Conservation (phyloP, 2,113 vertebrate species). For the Hippocampus zosterae region DNA sequence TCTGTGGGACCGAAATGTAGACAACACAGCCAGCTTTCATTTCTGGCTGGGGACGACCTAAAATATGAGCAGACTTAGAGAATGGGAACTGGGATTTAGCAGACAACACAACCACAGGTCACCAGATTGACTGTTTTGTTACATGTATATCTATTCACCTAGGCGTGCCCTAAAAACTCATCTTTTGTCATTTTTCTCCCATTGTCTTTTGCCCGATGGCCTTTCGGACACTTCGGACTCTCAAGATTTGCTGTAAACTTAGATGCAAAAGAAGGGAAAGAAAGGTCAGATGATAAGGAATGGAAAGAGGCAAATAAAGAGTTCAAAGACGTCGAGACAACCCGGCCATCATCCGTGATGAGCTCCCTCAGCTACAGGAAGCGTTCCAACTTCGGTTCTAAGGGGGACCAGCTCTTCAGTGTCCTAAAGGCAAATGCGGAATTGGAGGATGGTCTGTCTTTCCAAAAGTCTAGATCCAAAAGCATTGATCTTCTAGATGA, state of each 20-base stretch:
- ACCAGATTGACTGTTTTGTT: too few relatives aligned
- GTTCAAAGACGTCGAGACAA: conserved; percentile 75
- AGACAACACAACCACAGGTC: too few relatives aligned
- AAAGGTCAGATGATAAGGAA: conserved; percentile 72
- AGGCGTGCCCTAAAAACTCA: conserved; percentile 9
- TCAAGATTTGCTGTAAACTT: conserved; percentile 72
- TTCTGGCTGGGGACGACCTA: too few relatives aligned
- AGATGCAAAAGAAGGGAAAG: conserved; percentile 67
- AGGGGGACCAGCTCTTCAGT: conserved; percentile 79
- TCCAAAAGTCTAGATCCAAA: conserved; percentile 63
- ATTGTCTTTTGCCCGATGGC: conserved; percentile 31
- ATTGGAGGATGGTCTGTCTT: conserved; percentile 72
- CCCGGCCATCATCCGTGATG: conserved; percentile 78
- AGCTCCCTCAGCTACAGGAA: conserved; percentile 95
- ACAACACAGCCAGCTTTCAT: too few relatives aligned
- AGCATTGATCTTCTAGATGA: conserved; percentile 53
- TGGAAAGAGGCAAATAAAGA: conserved; percentile 75
- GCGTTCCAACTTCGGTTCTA: conserved; percentile 77
- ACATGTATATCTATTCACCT: background rate
- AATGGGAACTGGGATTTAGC: too few relatives aligned
- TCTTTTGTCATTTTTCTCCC: conserved; percentile 33
- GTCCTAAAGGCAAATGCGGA: conserved; percentile 75
- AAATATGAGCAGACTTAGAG: too few relatives aligned
- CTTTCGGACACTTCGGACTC: conserved; percentile 18
- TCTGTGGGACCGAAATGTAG: too few relatives aligned